Conservation (phyloP, 2,888 invertebrate genomes). For the Hedychridium roseum region DNA sequence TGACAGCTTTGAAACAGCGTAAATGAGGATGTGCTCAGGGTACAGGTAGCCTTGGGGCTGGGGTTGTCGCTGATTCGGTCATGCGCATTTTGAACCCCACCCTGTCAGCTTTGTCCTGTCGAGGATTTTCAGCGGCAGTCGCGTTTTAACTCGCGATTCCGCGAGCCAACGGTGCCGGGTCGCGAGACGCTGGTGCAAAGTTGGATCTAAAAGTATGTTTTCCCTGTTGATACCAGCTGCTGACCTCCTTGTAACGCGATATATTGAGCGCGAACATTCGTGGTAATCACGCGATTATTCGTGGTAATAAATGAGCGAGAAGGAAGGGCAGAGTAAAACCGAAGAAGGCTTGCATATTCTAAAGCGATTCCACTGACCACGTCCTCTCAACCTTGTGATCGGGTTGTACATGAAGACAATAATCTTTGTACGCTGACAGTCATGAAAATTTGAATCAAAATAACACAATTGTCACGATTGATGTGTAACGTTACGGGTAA, state of each 20-base stretch:
- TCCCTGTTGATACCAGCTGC: too few relatives aligned
- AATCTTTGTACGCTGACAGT: too few relatives aligned
- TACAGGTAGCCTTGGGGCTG: too few relatives aligned
- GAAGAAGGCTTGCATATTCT: slow-evolving; percentile 1
- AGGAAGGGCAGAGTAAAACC: slow-evolving; percentile 8
- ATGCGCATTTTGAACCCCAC: slow-evolving; percentile 60
- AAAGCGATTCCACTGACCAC: slow-evolving; percentile 13
- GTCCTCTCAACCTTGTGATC: too few relatives aligned
- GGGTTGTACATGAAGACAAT: too few relatives aligned
- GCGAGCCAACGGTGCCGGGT: slow-evolving; percentile 43
- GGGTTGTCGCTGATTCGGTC: too few relatives aligned
- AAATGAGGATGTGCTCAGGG: too few relatives aligned
- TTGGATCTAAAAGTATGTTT: background rate
- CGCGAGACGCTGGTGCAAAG: slow-evolving; percentile 25
- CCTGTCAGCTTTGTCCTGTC: slow-evolving; percentile 39
- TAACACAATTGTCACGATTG: too few relatives aligned
- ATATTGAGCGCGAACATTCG: slow-evolving; percentile 3
- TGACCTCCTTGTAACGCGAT: slow-evolving; percentile 20
- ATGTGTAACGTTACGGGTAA: too few relatives aligned
- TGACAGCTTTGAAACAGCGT: too few relatives aligned
- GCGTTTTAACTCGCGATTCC: slow-evolving; percentile 50
- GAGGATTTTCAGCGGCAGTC: slow-evolving; percentile 42
- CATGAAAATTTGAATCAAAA: too few relatives aligned
- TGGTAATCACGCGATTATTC: slow-evolving; percentile 9
- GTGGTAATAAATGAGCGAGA: slow-evolving; percentile 13